phyloP scores from a whole-genome alignment of 2,888 invertebrate species.

The Eulithis testata region DNA sequence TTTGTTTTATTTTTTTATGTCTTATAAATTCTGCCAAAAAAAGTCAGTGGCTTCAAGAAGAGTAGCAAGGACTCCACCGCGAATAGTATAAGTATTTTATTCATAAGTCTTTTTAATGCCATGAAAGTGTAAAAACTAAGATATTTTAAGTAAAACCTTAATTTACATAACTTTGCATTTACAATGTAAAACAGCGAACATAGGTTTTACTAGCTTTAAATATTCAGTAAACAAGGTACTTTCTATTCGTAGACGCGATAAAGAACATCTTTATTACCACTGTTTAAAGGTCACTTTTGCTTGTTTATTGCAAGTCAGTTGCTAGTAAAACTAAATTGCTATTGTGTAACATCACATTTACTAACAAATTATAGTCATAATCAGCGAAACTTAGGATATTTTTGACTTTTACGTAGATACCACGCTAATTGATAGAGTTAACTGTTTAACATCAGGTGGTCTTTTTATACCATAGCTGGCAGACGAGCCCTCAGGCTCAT shows the following conservation, averaged over 20 bases:
- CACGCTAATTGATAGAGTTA: too few relatives aligned
- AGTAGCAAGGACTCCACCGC: too few relatives aligned
- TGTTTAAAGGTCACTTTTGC: constrained; percentile 12
- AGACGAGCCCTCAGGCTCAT: too few relatives aligned
- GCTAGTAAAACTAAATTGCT: not conserved
- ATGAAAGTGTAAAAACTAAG: not conserved
- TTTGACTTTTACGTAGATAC: too few relatives aligned
- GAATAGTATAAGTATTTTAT: too few relatives aligned
- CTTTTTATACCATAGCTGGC: too few relatives aligned
- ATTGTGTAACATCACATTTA: constrained; percentile 1
- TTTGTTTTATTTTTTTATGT: not conserved
- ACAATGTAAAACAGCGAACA: constrained; percentile 19
- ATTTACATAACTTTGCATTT: constrained; percentile 24
- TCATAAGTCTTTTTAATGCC: too few relatives aligned
- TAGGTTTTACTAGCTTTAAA: constrained; percentile 15
- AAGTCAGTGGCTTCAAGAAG: too few relatives aligned
- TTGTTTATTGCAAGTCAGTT: constrained; percentile 1
- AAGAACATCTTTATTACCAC: constrained; percentile 15
- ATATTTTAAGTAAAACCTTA: too few relatives aligned
- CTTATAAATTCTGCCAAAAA: too few relatives aligned
- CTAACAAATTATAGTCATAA: not conserved
- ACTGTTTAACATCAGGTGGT: too few relatives aligned
- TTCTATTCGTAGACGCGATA: constrained; percentile 19
- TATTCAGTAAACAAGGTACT: constrained; percentile 22
- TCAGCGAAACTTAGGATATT: not conserved